Evolutionary conservation across 2,797 vertebrate genomes (phyloP).

Genomic region (Martes flavigula): DNA sequence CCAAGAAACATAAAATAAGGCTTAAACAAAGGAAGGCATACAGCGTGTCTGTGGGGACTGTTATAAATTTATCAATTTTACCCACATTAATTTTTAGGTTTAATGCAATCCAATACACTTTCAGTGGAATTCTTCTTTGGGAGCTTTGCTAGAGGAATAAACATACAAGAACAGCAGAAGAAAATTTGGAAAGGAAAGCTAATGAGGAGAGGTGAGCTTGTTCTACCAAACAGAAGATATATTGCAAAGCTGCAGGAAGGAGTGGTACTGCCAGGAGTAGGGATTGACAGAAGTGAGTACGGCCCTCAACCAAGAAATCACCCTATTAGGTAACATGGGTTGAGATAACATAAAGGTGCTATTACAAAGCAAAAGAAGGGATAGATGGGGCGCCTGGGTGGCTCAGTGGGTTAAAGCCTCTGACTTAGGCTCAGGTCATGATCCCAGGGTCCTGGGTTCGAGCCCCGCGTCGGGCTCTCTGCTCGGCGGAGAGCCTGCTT

Average conservation of each 20-base stretch:
- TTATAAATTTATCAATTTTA: constrained; percentile 10
- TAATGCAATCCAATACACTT: neutral
- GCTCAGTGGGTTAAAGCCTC: too few relatives aligned
- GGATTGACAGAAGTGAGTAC: neutral
- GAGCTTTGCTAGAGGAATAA: constrained; percentile 31
- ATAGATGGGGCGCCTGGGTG: neutral
- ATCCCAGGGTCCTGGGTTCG: too few relatives aligned
- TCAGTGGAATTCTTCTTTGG: neutral
- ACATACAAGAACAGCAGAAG: neutral
- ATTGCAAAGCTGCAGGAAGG: neutral
- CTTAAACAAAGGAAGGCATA: constrained; percentile 36
- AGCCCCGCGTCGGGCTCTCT: too few relatives aligned
- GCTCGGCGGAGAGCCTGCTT: too few relatives aligned
- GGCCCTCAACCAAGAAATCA: neutral
- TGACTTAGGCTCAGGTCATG: too few relatives aligned
- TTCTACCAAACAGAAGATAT: neutral
- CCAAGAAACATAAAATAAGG: constrained; percentile 29
- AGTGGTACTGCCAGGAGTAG: neutral
- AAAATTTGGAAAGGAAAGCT: neutral
- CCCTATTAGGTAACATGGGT: neutral
- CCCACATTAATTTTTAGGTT: neutral
- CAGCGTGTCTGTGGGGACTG: neutral
- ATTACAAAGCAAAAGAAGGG: neutral
- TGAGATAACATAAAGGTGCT: neutral
- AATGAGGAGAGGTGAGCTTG: neutral